These are phyloP conservation scores for Sphaerophoria rueppellii DNA, from an alignment of 2,888 invertebrate genomes.

Conservation along the genomic window DNA sequence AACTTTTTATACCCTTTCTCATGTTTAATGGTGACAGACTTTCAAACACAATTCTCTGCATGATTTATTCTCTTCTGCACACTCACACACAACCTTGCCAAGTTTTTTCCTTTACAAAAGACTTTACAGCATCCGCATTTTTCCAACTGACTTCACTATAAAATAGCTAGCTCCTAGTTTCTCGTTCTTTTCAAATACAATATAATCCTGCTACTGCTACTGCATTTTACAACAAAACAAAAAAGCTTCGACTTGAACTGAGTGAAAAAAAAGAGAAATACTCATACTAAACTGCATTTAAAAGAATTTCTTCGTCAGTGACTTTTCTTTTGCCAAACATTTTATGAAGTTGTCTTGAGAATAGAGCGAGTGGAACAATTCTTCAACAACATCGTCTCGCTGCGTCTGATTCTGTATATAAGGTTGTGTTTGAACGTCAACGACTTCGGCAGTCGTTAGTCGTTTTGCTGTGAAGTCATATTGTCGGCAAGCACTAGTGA, in stretches of 20 bases:
- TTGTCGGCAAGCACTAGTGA: constrained; percentile 19
- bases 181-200: background rate
- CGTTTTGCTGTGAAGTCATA: no score
- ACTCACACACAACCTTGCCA: background rate
- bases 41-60: constrained; percentile 51
- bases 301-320: constrained; percentile 55
- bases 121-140: constrained; percentile 51
- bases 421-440: background rate
- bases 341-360: constrained; percentile 62
- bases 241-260: background rate
- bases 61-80: constrained; percentile 36
- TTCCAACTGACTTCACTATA: constrained; percentile 50
- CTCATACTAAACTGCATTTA: constrained; percentile 51
- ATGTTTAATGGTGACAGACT: constrained; percentile 37
- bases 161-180: constrained; percentile 5
- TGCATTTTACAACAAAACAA: constrained; percentile 34
- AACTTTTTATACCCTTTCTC: constrained; percentile 19
- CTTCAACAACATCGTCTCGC: constrained; percentile 34
- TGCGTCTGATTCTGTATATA: background rate
- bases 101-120: constrained; percentile 7
- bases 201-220: background rate
- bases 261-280: constrained; percentile 16
- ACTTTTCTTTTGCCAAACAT: constrained; percentile 48
- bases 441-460: background rate
- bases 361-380: background rate